Percentiles rank a stretch among this genome's conserved stretches.
phyloP scores from a whole-genome alignment of 2,888 invertebrate species.

The Hofmannophila pseudospretella region DNA sequence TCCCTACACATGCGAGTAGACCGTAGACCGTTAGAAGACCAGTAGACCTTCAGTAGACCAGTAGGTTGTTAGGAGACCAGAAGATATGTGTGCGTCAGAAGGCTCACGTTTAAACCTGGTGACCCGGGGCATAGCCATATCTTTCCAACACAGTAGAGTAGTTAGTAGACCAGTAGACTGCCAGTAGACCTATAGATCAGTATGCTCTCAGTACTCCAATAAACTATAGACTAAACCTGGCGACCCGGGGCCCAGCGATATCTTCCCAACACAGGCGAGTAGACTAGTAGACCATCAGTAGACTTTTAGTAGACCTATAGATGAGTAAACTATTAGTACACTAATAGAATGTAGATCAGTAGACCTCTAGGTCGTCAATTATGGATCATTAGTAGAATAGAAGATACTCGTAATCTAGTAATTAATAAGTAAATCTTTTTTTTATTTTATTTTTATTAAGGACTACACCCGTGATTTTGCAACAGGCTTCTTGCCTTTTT shows the following conservation, averaged over 20 bases:
- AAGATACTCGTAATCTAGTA: no score
- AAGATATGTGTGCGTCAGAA: slow-evolving; percentile 64
- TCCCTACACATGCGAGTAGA: not conserved
- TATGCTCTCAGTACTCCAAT: no score
- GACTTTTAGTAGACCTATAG: no score
- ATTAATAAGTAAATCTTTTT: no score
- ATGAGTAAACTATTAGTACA: no score
- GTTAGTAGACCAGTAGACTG: not conserved
- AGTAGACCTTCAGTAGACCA: not conserved
- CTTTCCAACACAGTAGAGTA: not conserved
- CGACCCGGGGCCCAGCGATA: not conserved
- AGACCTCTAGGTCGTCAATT: no score
- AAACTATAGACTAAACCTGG: no score
- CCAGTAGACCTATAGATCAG: not conserved
- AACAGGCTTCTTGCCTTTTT: not conserved
- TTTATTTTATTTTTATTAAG: no score
- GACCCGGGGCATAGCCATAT: slow-evolving; percentile 43
- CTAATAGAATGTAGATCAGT: no score
- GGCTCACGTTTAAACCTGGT: slow-evolving; percentile 26
- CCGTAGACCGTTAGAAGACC: not conserved
- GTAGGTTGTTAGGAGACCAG: no score
- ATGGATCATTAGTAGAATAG: no score
- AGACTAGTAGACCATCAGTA: not conserved
- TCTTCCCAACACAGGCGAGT: not conserved
- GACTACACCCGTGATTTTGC: no score